Percentiles rank a stretch among this genome's conserved stretches.
Evolutionary conservation across 2,888 invertebrate species (phyloP).

Genomic region (Tetrapedia diversipes): DNA sequence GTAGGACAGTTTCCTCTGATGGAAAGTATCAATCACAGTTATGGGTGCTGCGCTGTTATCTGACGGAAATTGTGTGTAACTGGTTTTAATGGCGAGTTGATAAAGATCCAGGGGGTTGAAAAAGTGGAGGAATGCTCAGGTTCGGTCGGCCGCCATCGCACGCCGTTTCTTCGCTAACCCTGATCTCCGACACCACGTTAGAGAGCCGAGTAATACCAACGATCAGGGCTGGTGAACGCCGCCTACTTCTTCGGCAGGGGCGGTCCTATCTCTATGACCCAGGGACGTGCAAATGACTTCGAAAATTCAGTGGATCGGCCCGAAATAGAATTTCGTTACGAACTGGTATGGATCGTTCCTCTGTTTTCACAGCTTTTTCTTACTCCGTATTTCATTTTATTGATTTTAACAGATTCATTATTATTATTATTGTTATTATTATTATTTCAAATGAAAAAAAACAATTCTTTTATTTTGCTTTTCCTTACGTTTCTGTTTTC

Average conservation of each 20-base stretch:
- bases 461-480: neutral
- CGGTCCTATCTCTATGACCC: conserved; percentile 79
- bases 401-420: neutral
- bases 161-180: conserved; percentile 70
- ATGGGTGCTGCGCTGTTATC: conserved; percentile 19
- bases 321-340: neutral
- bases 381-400: neutral
- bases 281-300: conserved; percentile 72
- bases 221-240: conserved; percentile 72
- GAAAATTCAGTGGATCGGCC: conserved; percentile 60
- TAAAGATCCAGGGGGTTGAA: conserved; percentile 54
- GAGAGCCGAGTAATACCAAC: conserved; percentile 65
- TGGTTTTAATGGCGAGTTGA: conserved; percentile 14
- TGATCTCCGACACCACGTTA: conserved; percentile 72
- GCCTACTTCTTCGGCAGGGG: conserved; percentile 78
- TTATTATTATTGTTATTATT: neutral
- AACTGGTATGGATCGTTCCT: neutral
- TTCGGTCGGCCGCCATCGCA: conserved; percentile 73
- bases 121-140: conserved; percentile 55
- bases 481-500: neutral
- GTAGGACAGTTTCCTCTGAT: conserved; percentile 16
- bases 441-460: too few species aligned
- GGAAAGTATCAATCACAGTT: neutral
- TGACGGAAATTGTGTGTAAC: conserved; percentile 31
- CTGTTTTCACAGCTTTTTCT: neutral